These are phyloP conservation scores for Melinaea marsaeus DNA, from an alignment of 2,888 invertebrate genomes.

Conservation along the genomic window DNA sequence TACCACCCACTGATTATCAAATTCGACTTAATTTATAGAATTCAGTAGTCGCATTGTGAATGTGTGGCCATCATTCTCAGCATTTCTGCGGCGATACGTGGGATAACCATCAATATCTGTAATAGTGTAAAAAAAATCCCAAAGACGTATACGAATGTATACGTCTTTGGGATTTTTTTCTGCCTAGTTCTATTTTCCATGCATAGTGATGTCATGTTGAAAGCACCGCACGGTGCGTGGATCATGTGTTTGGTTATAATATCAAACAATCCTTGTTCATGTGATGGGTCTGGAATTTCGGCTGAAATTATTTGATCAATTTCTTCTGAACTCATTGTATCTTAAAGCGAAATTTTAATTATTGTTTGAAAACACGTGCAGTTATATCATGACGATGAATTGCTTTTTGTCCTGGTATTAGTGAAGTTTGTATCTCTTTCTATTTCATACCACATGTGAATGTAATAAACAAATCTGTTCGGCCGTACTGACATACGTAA, in stretches of 20 bases:
- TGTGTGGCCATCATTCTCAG: slow-evolving; percentile 25
- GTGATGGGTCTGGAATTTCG: no score
- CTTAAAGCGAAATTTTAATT: slow-evolving; percentile 25
- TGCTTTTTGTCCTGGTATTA: slow-evolving; percentile 24
- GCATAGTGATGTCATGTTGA: slow-evolving; percentile 21
- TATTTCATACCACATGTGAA: no score
- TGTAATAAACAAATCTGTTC: no score
- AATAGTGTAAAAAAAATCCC: no score
- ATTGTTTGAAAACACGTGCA: slow-evolving; percentile 28
- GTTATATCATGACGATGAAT: slow-evolving; percentile 39
- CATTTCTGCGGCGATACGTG: slow-evolving; percentile 26
- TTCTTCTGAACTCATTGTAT: slow-evolving; percentile 19
- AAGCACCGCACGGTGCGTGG: slow-evolving; percentile 20
- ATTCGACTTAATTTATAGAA: slow-evolving; percentile 17
- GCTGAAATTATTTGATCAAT: slow-evolving; percentile 21
- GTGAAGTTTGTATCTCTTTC: slow-evolving; percentile 32
- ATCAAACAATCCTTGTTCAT: slow-evolving; percentile 8
- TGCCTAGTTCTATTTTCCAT: slow-evolving; percentile 18
- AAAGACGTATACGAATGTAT: no score
- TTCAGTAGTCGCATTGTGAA: slow-evolving; percentile 24
- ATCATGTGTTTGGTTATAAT: slow-evolving; percentile 12
- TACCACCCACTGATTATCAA: slow-evolving; percentile 28
- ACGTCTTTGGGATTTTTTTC: slow-evolving; percentile 13
- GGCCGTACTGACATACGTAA: no score
- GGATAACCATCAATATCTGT: slow-evolving; percentile 26